phyloP scores from a whole-genome alignment of 1,140 invertebrate genomes.

The Ladona fulva region DNA sequence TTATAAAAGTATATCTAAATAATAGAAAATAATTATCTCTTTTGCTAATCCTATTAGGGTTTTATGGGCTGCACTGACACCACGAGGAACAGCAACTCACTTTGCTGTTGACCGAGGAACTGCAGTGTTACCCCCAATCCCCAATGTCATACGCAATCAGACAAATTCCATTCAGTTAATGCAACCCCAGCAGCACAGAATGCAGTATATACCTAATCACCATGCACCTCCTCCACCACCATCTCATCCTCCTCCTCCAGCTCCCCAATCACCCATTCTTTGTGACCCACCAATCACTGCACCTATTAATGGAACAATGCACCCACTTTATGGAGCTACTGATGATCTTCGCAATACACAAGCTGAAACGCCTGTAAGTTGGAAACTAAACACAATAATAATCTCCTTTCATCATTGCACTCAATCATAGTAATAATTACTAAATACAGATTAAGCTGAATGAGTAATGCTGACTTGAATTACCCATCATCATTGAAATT shows the following conservation, averaged over 20 bases:
- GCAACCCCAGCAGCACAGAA: neutral
- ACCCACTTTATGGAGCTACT: neutral
- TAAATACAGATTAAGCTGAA: no score
- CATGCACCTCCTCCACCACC: neutral
- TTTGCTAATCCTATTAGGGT: constrained; percentile 37
- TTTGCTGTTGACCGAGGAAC: neutral
- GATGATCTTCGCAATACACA: neutral
- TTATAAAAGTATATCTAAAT: no score
- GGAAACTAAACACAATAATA: no score
- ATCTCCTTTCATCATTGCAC: no score
- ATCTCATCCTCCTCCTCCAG: neutral
- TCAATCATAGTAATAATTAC: no score
- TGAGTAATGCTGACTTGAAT: no score
- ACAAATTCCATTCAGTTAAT: neutral
- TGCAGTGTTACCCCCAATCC: neutral
- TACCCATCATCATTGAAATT: no score
- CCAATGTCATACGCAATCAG: neutral
- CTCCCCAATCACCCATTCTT: neutral
- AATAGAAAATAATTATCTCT: no score
- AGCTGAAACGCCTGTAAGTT: neutral
- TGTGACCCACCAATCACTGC: neutral
- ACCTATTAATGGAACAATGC: neutral
- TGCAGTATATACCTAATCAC: neutral
- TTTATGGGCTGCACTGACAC: constrained; percentile 74
- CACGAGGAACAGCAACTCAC: constrained; percentile 53